Conservation (phyloP, 2,888 invertebrate genomes). For the Machimus rusticus region DNA sequence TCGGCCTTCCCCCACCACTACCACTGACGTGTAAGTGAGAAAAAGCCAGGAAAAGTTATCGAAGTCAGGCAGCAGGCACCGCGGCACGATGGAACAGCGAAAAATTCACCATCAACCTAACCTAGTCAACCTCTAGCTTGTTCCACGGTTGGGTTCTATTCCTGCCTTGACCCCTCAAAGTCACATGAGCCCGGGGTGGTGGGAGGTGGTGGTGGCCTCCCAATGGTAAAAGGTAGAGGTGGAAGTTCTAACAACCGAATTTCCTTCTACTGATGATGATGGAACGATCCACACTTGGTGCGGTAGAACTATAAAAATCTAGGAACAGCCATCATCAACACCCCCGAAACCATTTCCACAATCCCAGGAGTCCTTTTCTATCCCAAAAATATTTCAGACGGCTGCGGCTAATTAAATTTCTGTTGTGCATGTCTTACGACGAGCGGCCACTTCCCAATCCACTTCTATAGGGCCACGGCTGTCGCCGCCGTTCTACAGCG, state of each 20-base stretch:
- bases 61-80: neutral
- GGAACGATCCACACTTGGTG: neutral
- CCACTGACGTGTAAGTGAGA: neutral
- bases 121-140: conserved; percentile 24
- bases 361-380: conserved; percentile 1
- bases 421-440: neutral
- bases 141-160: neutral
- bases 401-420: conserved; percentile 27
- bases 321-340: neutral
- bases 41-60: conserved; percentile 1
- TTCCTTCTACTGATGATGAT: neutral
- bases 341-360: neutral
- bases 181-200: neutral
- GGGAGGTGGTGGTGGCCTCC: neutral
- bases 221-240: neutral
- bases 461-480: neutral
- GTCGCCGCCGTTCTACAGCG: neutral
- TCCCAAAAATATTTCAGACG: neutral
- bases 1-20: neutral
- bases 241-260: neutral
- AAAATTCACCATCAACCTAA: conserved; percentile 1
- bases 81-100: neutral
- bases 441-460: neutral
- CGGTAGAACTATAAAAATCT: neutral
- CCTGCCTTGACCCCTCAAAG: conserved; percentile 45